These are phyloP conservation scores for Clavelina lepadiformis DNA, from an alignment of 23 tunicate genomes.

Conservation along the genomic window DNA sequence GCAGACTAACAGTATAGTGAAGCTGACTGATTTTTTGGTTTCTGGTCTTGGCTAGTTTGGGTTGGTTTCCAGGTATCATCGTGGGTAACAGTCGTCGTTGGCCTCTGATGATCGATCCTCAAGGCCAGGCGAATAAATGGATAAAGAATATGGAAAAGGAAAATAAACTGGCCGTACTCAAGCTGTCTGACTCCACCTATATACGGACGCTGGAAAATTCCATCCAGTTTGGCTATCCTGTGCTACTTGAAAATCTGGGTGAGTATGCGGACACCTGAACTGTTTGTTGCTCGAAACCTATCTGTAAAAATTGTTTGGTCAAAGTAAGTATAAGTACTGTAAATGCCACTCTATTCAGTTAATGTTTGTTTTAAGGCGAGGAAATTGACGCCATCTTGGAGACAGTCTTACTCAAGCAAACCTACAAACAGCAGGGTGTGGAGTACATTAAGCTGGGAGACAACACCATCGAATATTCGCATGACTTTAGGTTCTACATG, in stretches of 20 bases:
- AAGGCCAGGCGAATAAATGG: constrained; percentile 98
- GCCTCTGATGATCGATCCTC: constrained; percentile 99
- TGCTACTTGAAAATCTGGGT: constrained; percentile 89
- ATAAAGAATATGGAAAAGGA: constrained; percentile 95
- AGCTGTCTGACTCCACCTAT: constrained; percentile 82
- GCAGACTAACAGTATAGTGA: too few relatives aligned
- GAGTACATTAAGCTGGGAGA: constrained; percentile 94
- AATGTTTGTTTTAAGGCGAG: too few relatives aligned
- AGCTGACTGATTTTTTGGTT: too few relatives aligned
- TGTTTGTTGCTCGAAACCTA: too few relatives aligned
- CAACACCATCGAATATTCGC: constrained; percentile 83
- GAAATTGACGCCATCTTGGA: constrained; percentile 84
- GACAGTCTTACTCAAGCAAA: constrained; percentile 82
- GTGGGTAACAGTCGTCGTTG: constrained; percentile 83
- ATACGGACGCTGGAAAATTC: constrained; percentile 80
- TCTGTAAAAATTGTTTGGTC: too few relatives aligned
- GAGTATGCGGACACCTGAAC: too few relatives aligned
- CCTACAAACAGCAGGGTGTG: constrained; percentile 94
- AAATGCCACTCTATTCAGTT: too few relatives aligned
- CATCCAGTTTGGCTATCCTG: constrained; percentile 94
- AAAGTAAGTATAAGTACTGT: too few relatives aligned
- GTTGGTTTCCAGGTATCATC: constrained; percentile 82
- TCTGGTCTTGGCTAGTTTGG: too few relatives aligned
- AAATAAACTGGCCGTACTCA: constrained; percentile 77
- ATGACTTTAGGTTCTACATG: constrained; percentile 86